Percentiles rank a stretch among this genome's conserved stretches.
phyloP scores from a whole-genome alignment of 2,113 vertebrate species.

The Lophochroa leadbeateri region DNA sequence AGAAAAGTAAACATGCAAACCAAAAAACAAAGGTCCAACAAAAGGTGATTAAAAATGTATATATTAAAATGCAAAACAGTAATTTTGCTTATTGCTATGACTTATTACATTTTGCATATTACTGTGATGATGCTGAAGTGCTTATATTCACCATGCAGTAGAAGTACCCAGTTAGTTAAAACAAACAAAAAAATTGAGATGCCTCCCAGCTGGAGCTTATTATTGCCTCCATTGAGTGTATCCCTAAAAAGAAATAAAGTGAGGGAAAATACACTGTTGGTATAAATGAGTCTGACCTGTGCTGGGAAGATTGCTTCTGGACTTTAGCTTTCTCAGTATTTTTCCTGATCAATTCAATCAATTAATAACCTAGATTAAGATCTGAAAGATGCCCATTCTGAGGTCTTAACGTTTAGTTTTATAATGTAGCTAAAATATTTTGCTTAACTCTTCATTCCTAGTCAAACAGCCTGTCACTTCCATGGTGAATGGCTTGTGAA shows the following conservation, averaged over 20 bases:
- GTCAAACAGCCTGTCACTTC: background rate
- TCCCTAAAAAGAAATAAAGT: background rate
- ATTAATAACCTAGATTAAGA: background rate
- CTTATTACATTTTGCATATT: background rate
- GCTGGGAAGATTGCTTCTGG: background rate
- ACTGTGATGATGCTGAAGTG: background rate
- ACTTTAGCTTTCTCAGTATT: background rate
- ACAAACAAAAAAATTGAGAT: background rate
- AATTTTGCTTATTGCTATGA: conserved; percentile 16
- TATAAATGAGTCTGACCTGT: background rate
- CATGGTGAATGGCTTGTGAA: background rate
- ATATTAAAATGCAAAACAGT: background rate
- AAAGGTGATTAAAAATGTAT: conserved; percentile 1
- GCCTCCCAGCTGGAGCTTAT: background rate
- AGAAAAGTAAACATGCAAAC: conserved; percentile 13
- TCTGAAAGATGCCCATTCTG: background rate
- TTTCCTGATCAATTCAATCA: background rate
- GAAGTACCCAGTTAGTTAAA: background rate
- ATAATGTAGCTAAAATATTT: background rate
- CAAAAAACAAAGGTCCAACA: background rate
- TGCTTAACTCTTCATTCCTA: background rate
- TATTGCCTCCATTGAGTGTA: background rate
- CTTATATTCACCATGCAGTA: background rate
- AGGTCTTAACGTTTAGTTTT: background rate
- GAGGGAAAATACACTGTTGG: background rate